phyloP scores from a whole-genome alignment of 2,113 vertebrate species.

The Carollia perspicillata region DNA sequence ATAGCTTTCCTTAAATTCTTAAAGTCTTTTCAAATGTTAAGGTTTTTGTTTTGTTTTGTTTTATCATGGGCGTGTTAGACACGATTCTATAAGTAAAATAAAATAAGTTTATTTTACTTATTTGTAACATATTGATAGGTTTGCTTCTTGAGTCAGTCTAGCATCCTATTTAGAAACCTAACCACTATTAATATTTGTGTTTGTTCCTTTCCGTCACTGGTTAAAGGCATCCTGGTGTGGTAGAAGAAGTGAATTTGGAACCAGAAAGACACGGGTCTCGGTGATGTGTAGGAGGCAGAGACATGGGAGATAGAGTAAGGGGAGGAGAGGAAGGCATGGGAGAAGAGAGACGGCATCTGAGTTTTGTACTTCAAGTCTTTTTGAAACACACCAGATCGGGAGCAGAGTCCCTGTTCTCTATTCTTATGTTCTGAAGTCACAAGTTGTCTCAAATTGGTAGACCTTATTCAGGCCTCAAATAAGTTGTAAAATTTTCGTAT shows the following conservation, averaged over 20 bases:
- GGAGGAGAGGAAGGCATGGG: background rate
- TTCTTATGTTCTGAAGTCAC: background rate
- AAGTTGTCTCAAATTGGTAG: background rate
- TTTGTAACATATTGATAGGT: background rate
- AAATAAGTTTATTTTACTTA: background rate
- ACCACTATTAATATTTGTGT: background rate
- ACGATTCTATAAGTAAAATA: background rate
- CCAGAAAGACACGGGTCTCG: background rate
- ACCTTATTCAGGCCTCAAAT: background rate
- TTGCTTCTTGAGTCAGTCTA: background rate
- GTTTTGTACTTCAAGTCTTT: background rate
- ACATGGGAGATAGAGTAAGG: background rate
- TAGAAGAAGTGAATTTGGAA: constrained; percentile 14
- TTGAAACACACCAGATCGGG: constrained; percentile 21
- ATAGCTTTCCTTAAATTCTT: constrained; percentile 4
- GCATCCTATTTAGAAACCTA: background rate
- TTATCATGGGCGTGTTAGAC: background rate
- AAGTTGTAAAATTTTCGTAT: background rate
- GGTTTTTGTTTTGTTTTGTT: background rate
- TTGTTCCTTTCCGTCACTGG: background rate
- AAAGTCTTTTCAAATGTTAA: background rate
- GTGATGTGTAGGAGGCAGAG: background rate
- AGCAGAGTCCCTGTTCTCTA: background rate
- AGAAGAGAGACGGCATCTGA: background rate
- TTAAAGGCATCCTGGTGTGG: background rate